Conservation (phyloP, 2,888 invertebrate genomes). For the Aelia acuminata region DNA sequence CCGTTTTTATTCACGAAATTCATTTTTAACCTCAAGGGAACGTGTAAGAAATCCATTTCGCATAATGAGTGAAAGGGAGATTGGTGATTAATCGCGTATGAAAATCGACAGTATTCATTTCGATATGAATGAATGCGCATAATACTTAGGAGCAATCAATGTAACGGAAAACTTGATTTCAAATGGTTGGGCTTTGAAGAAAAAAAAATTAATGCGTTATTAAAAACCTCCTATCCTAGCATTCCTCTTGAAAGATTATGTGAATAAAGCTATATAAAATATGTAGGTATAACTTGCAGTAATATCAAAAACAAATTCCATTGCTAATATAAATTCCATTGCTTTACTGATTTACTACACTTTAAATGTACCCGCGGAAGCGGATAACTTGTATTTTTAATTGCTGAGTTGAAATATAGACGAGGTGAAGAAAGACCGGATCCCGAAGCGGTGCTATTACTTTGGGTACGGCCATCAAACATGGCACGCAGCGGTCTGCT, state of each 20-base stretch:
- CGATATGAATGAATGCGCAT: no score
- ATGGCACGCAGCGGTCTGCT: not conserved
- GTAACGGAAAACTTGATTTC: not conserved
- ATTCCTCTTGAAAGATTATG: not conserved
- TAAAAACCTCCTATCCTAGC: not conserved
- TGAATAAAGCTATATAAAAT: not conserved
- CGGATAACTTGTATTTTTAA: not conserved
- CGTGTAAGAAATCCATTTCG: no score
- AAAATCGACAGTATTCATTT: no score
- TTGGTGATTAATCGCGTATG: no score
- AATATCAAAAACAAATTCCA: not conserved
- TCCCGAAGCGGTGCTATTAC: not conserved
- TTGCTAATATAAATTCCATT: not conserved
- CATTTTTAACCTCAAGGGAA: no score
- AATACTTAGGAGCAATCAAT: not conserved
- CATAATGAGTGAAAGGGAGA: no score
- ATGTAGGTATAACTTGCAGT: not conserved
- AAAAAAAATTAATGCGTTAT: not conserved
- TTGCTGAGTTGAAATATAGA: slow-evolving; percentile 8
- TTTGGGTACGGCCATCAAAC: not conserved
- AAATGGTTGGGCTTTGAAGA: not conserved
- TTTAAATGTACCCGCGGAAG: not conserved
- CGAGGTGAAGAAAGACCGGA: not conserved
- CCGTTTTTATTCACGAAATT: no score
- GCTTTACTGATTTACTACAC: not conserved